phyloP scores from a whole-genome alignment of 2,888 invertebrate genomes.

The Gerris lacustris region DNA sequence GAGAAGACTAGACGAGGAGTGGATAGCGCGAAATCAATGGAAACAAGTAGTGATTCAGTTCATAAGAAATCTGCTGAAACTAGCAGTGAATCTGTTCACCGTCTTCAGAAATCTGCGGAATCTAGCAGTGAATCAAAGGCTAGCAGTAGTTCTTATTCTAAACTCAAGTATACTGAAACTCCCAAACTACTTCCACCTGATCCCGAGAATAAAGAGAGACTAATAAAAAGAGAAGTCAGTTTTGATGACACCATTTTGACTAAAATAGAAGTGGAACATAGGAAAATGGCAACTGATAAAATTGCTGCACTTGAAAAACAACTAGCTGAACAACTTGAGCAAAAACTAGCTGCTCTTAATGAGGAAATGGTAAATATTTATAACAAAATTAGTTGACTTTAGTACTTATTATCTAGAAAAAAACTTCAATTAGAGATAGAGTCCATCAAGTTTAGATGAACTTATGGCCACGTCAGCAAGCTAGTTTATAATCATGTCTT shows the following conservation, averaged over 20 bases:
- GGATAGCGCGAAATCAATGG: not conserved
- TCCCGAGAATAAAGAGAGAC: not conserved
- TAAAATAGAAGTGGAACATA: slow-evolving; percentile 14
- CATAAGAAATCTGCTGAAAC: slow-evolving; percentile 5
- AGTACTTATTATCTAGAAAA: not conserved
- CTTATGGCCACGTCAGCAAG: too few species aligned
- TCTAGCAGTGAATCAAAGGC: not conserved
- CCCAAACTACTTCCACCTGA: not conserved
- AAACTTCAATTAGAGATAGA: too few species aligned
- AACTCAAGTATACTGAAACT: not conserved
- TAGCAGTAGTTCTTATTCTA: not conserved
- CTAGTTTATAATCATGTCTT: too few species aligned
- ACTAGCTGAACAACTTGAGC: slow-evolving; percentile 24
- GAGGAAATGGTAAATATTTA: slow-evolving; percentile 28
- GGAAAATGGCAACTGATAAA: slow-evolving; percentile 16
- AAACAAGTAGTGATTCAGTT: not conserved
- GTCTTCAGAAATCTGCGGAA: not conserved
- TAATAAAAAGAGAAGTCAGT: not conserved
- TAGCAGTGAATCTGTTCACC: not conserved
- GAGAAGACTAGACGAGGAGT: not conserved
- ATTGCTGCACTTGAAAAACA: slow-evolving; percentile 18
- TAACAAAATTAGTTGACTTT: slow-evolving; percentile 31
- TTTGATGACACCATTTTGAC: not conserved
- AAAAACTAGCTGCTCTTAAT: slow-evolving; percentile 24
- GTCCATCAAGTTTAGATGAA: too few species aligned